Evolutionary conservation across 2,888 invertebrate genomes (phyloP), one percentile per base, ranked within the genome.

Genomic region (Nymphalis urticae): DNA sequence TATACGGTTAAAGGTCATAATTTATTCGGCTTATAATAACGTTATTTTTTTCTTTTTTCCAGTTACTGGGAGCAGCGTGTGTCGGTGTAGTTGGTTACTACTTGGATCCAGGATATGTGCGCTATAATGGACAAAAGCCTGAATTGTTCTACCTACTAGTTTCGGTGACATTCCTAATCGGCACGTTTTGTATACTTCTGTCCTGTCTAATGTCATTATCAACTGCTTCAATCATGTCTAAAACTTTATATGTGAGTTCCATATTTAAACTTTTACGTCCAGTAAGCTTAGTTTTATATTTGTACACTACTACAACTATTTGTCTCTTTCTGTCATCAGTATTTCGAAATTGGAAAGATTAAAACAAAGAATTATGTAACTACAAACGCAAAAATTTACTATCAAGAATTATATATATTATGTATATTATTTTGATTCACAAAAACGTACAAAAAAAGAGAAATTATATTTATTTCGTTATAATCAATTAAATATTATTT

Each of bases 151-250:
- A 95, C 85, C 89, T 96, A 42, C 85, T 97, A 68, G 95, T 96
- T 82, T 93, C 95, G 0, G 95, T 96, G 0, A 93, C 97, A 19
- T 97, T 96, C 82, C 92, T 97, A 82, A 95, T 97, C 72, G 95
- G 96, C 64, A 97, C 97, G 27, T 96, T 96, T 80, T 94, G 97
- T 73, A 84, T 97, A 54, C 85, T 97, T 53, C 80, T 95, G 6
- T 94, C 97, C 0, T 97, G 96, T 76, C 78, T 97, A n/a, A 90
- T 95, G 47, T 97, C 97, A 1, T 91, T 97, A 62, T 95, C 97
- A 19, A 96, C 97, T 0, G 95, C 97, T n/a, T 95, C 96, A 48
- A 95, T 97, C 76, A 95, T 97, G 78, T 94, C 97, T 1, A 97
- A 97, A 90, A 97, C 96, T 1, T 93, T 95, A 74, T 95, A 95